Percentiles rank a stretch among this genome's conserved stretches.
phyloP scores from a whole-genome alignment of 2,888 invertebrate genomes.

The Prenolepis imparis region DNA sequence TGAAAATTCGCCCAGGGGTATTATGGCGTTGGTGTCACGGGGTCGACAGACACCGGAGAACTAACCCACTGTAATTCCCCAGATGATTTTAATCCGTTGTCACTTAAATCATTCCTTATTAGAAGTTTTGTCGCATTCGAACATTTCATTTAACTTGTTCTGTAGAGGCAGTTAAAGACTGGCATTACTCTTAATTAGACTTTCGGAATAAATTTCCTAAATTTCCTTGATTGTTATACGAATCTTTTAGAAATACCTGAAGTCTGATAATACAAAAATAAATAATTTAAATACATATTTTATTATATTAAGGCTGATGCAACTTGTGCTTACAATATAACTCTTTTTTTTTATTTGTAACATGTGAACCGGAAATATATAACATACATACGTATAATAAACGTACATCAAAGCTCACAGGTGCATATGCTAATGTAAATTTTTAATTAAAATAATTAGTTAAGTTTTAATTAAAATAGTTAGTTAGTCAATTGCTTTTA shows the following conservation, averaged over 20 bases:
- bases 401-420: neutral
- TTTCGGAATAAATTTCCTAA: neutral
- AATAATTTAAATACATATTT: neutral
- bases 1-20: conserved; percentile 52
- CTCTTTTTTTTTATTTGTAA: neutral
- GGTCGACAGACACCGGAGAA: conserved; percentile 42
- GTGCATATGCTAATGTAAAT: neutral
- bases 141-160: neutral
- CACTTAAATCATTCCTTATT: conserved; percentile 50
- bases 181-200: conserved; percentile 5
- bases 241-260: neutral
- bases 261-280: neutral
- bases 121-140: conserved; percentile 23
- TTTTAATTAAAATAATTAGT: conserved; percentile 19
- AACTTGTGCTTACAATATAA: neutral
- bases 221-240: neutral
- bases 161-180: neutral
- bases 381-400: neutral
- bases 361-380: neutral
- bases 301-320: neutral
- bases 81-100: conserved; percentile 53
- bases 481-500: conserved; percentile 35
- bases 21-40: conserved; percentile 49
- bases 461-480: conserved; percentile 18
- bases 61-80: conserved; percentile 50